Base-by-base conservation (phyloP, 2,888 invertebrate species). In the Heliconius erato region DNA sequence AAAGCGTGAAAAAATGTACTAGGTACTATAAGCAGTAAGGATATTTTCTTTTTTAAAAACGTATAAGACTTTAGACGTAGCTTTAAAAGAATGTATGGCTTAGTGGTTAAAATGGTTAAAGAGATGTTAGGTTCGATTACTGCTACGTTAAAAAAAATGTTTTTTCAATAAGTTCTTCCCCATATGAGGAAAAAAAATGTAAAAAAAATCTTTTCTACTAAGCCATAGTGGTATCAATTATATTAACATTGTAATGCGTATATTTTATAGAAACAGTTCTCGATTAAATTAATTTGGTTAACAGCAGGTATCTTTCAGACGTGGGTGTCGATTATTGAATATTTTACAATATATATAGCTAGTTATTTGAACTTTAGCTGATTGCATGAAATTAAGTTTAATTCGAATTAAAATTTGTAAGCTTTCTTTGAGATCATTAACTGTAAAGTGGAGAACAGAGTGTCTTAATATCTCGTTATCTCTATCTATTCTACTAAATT, bases 171-270 rank as follows among this genome's bases (percentile, higher is more conserved):
- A 49, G 14, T 14, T 49, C 12, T 49, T 49, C 4, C 3, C 44
- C 44, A 49, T 4, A 49, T 49, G 5, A 14, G 4, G 54, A 19
- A 54, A 0, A 54, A 63, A 63, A n/a, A 63, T 12, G 7, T 9
- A 23, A 59, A 23, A 23, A 59, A 9, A 63, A n/a, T n/a, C 12
- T 63, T 40, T 35, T 35, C 44, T n/a, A 7, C 26, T 26, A 40
- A 11, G 26, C 44, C 6, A 44, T 44, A 26, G 9, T 16, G n/a
- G n/a, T 40, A 14, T 9, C 1, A 49, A 72, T 72, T 44, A 72
- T 49, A 72, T 72, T 19, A 72, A 72, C 72, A 49, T 72, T 72
- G 44, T 72, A 72, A 72, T 44, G 72, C 26, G 26, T 72, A 72
- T 26, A 28, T 49, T 72, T 28, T 28, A 49, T 72, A 72, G 26